phyloP scores from a whole-genome alignment of 2,797 vertebrate genomes.

The Mus spretus region DNA sequence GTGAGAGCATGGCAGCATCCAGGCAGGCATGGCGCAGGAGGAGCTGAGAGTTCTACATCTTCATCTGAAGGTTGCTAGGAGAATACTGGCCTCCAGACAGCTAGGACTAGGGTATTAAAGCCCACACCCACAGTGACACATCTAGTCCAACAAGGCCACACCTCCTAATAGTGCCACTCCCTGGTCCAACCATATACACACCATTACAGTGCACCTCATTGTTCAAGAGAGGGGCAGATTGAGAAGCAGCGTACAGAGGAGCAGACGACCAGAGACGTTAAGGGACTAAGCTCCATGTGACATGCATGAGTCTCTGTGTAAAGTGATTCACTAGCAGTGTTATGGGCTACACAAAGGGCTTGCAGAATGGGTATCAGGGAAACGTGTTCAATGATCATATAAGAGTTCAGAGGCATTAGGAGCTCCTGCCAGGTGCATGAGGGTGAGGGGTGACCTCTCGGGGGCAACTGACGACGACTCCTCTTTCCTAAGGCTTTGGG shows the following conservation, averaged over 20 bases:
- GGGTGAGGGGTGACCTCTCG: no score
- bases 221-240: background rate
- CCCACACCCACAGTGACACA: background rate
- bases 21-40: background rate
- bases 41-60: background rate
- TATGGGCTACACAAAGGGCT: background rate
- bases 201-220: background rate
- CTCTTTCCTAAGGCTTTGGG: background rate
- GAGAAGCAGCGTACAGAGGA: background rate
- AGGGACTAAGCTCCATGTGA: background rate
- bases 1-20: background rate
- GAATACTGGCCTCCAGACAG: background rate
- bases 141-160: background rate
- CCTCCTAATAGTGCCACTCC: background rate
- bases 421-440: background rate
- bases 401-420: background rate
- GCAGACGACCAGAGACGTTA: background rate
- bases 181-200: background rate
- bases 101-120: background rate
- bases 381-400: background rate
- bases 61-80: background rate
- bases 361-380: fast-evolving
- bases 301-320: background rate
- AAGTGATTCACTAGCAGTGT: no score
- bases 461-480: background rate